phyloP scores from a whole-genome alignment of 2,888 invertebrate genomes.

The Harmothoe impar region DNA sequence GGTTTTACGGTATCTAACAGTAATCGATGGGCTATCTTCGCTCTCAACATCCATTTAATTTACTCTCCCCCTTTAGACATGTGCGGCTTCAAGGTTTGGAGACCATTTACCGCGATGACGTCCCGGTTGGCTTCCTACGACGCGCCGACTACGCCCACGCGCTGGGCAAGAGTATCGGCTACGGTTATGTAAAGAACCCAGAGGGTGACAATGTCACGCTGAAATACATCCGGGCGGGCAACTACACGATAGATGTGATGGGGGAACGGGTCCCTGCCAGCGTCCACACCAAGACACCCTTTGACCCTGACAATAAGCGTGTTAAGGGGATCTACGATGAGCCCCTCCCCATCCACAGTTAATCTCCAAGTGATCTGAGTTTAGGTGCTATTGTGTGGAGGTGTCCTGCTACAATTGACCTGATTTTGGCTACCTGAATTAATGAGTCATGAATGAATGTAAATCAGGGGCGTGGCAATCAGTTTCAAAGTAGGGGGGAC shows the following conservation, averaged over 20 bases:
- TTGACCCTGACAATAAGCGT: constrained; percentile 91
- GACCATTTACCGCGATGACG: constrained; percentile 88
- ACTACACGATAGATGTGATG: constrained; percentile 92
- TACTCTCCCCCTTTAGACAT: constrained; percentile 81
- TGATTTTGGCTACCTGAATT: too few relatives aligned
- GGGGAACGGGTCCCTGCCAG: constrained; percentile 87
- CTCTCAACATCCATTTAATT: too few relatives aligned
- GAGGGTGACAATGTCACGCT: constrained; percentile 85
- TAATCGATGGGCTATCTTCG: too few relatives aligned
- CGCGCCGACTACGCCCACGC: constrained; percentile 91
- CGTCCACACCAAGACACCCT: constrained; percentile 89
- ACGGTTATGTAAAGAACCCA: constrained; percentile 86
- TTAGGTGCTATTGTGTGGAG: too few relatives aligned
- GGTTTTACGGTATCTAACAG: too few relatives aligned
- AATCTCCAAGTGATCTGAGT: background rate
- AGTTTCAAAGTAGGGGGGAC: too few relatives aligned
- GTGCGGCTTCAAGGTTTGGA: constrained; percentile 93
- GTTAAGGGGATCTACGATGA: constrained; percentile 86
- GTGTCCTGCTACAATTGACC: too few relatives aligned
- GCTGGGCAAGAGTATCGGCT: constrained; percentile 86
- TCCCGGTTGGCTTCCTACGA: constrained; percentile 90
- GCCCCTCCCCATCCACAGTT: constrained; percentile 39
- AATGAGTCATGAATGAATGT: too few relatives aligned
- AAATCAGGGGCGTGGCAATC: too few relatives aligned
- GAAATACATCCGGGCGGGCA: constrained; percentile 85